A percentile compares a stretch with the other conserved stretches of the same genome.
Conservation (phyloP, 2,797 vertebrate genomes). For the Clarias laeviceps region DNA sequence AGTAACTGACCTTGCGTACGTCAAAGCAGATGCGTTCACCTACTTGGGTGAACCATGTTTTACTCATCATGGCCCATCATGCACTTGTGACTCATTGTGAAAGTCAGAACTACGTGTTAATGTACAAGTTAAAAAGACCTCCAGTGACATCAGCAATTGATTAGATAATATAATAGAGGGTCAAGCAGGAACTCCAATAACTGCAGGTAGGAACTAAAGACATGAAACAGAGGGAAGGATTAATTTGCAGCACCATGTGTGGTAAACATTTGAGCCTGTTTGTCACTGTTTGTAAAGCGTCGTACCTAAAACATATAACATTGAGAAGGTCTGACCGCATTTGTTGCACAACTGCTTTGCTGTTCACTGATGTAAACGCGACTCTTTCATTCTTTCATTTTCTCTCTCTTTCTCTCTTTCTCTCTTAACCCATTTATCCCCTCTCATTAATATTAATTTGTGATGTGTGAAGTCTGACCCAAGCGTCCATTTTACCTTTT, state of each 20-base stretch:
- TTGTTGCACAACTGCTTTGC: background rate
- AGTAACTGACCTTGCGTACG: too few species aligned
- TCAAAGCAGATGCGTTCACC: too few species aligned
- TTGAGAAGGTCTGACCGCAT: background rate
- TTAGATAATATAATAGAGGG: too few species aligned
- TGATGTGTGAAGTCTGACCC: constrained; percentile 23
- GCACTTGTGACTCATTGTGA: too few species aligned
- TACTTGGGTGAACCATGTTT: too few species aligned
- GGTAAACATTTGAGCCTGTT: background rate
- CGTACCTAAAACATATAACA: background rate
- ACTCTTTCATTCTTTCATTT: background rate
- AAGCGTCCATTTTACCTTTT: constrained; percentile 1
- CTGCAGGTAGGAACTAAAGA: background rate
- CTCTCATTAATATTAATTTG: constrained; percentile 69
- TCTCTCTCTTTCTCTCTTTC: background rate
- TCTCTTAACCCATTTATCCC: constrained; percentile 53
- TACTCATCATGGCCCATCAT: too few species aligned
- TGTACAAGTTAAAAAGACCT: background rate
- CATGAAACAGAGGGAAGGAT: background rate
- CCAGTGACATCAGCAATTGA: background rate
- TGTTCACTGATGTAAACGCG: background rate
- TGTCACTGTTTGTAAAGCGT: background rate
- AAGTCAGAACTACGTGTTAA: too few species aligned
- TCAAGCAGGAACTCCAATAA: background rate
- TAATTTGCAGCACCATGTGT: background rate